Evolutionary conservation across 2,113 vertebrate species (phyloP).

Genomic region (Mohoua ochrocephala): DNA sequence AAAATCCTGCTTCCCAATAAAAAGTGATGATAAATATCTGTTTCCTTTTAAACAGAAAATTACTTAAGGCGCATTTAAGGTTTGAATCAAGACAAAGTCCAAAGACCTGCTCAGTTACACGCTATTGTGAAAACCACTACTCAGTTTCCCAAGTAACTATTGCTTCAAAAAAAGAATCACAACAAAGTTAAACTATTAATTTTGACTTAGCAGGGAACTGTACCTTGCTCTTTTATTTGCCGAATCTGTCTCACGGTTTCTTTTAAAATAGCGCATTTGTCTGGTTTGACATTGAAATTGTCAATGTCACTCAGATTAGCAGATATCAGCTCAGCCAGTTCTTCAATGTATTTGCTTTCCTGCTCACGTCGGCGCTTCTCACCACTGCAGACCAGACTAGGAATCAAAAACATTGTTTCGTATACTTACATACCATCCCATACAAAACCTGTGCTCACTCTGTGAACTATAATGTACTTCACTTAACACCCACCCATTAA

Average conservation of each 20-base stretch:
- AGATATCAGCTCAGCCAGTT: constrained; percentile 96
- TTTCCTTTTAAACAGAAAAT: not conserved
- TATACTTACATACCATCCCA: not conserved
- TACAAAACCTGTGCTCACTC: not conserved
- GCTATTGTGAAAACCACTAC: not conserved
- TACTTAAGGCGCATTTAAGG: not conserved
- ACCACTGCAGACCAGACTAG: constrained; percentile 79
- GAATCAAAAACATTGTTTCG: not conserved
- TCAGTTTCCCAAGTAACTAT: not conserved
- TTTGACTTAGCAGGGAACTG: not conserved
- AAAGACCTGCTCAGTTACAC: not conserved
- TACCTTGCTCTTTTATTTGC: constrained; percentile 99
- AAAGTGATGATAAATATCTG: not conserved
- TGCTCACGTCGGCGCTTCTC: constrained; percentile 96
- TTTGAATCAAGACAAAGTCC: not conserved
- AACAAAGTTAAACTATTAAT: not conserved
- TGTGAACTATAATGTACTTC: not conserved
- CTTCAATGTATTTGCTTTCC: constrained; percentile 98
- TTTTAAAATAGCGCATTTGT: constrained; percentile 98
- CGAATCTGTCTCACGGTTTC: constrained; percentile 98
- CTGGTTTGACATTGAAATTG: constrained; percentile 98
- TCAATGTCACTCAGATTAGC: constrained; percentile 98
- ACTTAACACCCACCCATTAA: not conserved
- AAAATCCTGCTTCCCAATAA: not conserved
- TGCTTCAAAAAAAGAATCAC: not conserved